Base-by-base conservation (phyloP, 2,797 vertebrate species). In the Thripadectes ignobilis region DNA sequence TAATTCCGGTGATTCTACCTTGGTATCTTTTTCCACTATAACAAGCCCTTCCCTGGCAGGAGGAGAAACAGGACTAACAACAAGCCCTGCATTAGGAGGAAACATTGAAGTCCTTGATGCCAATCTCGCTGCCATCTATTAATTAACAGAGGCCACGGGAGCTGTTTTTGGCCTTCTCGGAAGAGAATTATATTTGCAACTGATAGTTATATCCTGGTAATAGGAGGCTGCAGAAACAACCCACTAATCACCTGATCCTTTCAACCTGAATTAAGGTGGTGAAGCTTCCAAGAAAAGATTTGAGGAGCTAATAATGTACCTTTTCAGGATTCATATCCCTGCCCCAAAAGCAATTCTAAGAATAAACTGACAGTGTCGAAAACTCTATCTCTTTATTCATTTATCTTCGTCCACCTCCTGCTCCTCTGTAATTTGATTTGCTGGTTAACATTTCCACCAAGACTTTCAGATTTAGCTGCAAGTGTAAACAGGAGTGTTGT, bases 1-100 rank as follows among this genome's bases (percentile, higher is more conserved):
- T 96, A 96, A 97, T 97, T 92, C 95, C 4, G 26, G 55, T 90
- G 85, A 80, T 96, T 94, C 55, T 83, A 55, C 63, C 68, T 73
- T 1, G 0, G 59, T 48, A 59, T 43, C 65, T 89, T 74, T 74
- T 71, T 75, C 68, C 4, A 4, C 66, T 66, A 17, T 77, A 96
- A 92, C 77, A 79, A 87, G 3, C 55, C 30, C 59, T 94, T 43
- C 21, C 9, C 71, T 75, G 74, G 49, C 74, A 84, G 76, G 27
- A 88, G 82, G 16, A 73, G 62, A 58, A 93, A 83, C 75, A 87
- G 71, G 63, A 91, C 85, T 51, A 95, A 88, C 88, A 93, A 51
- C 78, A 76, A 80, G 51, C 62, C 23, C 55, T 48, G 54, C 54
- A 58, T 86, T 72, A 92, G 75, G 45, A 93, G 58, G 83, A 91